phyloP scores from a whole-genome alignment of 1,140 invertebrate species.

The Protaetia brevitarsis region DNA sequence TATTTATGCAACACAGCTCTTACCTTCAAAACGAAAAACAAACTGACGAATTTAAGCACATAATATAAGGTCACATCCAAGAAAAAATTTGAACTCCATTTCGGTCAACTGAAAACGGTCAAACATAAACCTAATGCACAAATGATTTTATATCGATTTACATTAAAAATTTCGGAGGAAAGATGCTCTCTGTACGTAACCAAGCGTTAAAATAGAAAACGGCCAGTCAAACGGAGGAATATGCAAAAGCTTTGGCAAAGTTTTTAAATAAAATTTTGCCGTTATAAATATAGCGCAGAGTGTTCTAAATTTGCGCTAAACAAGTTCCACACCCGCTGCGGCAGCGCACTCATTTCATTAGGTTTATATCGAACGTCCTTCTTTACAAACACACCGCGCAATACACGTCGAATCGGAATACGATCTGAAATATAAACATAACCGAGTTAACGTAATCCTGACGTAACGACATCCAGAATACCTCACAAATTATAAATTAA shows the following conservation, averaged over 20 bases:
- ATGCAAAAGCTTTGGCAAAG: constrained; percentile 6
- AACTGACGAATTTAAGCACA: background rate
- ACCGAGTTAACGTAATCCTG: too few relatives aligned
- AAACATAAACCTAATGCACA: background rate
- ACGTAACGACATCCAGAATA: too few relatives aligned
- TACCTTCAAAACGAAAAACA: background rate
- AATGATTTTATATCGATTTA: background rate
- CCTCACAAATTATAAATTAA: too few relatives aligned
- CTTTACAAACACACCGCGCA: background rate
- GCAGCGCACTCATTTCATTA: background rate
- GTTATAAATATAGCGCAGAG: constrained; percentile 12
- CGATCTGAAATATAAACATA: background rate
- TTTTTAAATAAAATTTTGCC: constrained; percentile 13
- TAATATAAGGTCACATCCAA: background rate
- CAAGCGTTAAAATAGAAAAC: constrained; percentile 9
- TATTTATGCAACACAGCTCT: background rate
- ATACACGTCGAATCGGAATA: background rate
- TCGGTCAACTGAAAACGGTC: background rate
- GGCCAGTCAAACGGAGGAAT: background rate
- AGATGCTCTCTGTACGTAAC: constrained; percentile 8
- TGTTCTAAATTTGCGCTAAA: constrained; percentile 7
- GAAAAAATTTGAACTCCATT: background rate
- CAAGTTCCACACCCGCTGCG: constrained; percentile 1
- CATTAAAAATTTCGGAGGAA: background rate
- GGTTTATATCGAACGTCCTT: constrained; percentile 5